Evolutionary conservation across 2,888 invertebrate genomes (phyloP).

Genomic region (Molorchus minor): DNA sequence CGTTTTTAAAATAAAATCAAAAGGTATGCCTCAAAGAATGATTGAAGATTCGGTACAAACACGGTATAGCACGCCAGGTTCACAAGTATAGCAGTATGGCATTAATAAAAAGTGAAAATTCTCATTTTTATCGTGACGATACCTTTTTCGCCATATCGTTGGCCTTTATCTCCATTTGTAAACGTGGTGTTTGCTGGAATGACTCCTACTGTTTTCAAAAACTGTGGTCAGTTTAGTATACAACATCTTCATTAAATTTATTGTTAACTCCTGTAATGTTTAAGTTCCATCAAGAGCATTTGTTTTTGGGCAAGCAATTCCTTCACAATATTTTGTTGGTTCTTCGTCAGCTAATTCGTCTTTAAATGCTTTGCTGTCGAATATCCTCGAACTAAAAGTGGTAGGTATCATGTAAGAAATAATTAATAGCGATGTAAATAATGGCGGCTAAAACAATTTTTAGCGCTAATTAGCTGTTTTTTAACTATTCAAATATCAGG

Average conservation of each 20-base stretch:
- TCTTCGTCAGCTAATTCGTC: slow-evolving; percentile 57
- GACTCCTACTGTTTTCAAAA: slow-evolving; percentile 64
- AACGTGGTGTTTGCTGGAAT: slow-evolving; percentile 80
- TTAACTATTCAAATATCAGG: no score
- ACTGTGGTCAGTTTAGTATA: slow-evolving; percentile 52
- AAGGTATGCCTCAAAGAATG: no score
- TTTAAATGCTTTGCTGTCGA: slow-evolving; percentile 62
- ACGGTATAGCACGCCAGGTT: no score
- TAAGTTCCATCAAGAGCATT: slow-evolving; percentile 79
- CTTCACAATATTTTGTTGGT: slow-evolving; percentile 77
- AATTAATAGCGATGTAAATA: no score
- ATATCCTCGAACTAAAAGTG: slow-evolving; percentile 69
- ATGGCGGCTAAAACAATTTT: no score
- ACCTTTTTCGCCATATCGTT: slow-evolving; percentile 54
- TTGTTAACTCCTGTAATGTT: slow-evolving; percentile 82
- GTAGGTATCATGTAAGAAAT: no score
- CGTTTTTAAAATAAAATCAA: no score
- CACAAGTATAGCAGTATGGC: no score
- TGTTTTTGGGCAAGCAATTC: slow-evolving; percentile 85
- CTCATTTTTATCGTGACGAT: no score
- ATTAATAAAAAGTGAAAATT: no score
- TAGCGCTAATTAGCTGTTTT: no score
- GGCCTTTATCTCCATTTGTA: slow-evolving; percentile 79
- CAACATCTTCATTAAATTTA: slow-evolving; percentile 57
- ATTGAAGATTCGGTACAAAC: no score